Evolutionary conservation across 2,797 vertebrate genomes (phyloP), one percentile per base, ranked within the genome.

Genomic region (Sebastes taczanowskii): DNA sequence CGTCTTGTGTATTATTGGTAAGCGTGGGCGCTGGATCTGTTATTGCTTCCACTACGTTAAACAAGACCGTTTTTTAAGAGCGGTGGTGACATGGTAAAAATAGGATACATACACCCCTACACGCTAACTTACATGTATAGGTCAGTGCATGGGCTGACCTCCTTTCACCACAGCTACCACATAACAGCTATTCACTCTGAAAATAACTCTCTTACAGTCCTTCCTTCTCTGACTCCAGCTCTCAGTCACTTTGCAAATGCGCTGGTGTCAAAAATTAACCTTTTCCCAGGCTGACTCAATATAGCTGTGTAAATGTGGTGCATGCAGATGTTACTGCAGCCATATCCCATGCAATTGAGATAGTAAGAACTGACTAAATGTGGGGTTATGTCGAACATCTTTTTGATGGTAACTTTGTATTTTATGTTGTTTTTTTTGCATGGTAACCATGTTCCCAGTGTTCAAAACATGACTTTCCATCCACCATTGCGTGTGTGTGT

Each of bases 131-230:
- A 64, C 81, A 76, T 72, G 78, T 61, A 55, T 27, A 71, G 68
- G 75, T 75, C 85, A 58, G 25, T 49, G 13, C 65, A 32, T 38
- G 65, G 66, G 29, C 30, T 70, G 62, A 76, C 61, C 79, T 74
- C 14, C 63, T 81, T 68, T 82, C 69, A 64, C 74, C 78, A 61
- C 67, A 84, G 71, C 30, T 49, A 75, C 78, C 87, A 38, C 22
- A 74, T 30, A 86, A 67, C 66, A 42, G 61, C 59, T 77, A 42
- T 59, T 71, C 80, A 78, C 46, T 22, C 64, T 68, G 27, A 64
- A 74, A 63, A 62, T 35, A 73, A 83, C 62, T 72, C 22, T 64
- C 60, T 70, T 70, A 38, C 70, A 22, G 18, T 64, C 5, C 29
- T 68, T 75, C 66, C 65, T 20, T 63, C 56, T 68, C 34, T 52